These are phyloP conservation scores for Teleogryllus occipitalis DNA, from an alignment of 1,140 invertebrate species.

Conservation along the genomic window DNA sequence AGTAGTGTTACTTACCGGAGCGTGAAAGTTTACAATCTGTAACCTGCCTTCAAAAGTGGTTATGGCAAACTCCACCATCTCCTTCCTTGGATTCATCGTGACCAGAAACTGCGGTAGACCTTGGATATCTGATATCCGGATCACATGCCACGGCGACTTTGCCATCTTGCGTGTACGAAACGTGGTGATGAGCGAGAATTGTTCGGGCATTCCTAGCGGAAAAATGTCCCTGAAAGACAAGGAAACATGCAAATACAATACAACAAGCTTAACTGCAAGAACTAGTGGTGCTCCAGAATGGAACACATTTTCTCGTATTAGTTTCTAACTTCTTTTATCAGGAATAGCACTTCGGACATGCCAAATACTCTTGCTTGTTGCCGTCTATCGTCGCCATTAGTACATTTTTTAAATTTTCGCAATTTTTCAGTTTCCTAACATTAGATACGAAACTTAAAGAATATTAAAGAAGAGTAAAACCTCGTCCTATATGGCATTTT, in stretches of 20 bases:
- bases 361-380: too few species aligned
- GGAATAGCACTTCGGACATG: too few species aligned
- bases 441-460: too few species aligned
- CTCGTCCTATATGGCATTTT: too few species aligned
- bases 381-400: too few species aligned
- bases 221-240: slow-evolving; percentile 48
- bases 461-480: too few species aligned
- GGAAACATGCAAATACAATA: not conserved
- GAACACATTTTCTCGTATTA: too few species aligned
- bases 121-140: slow-evolving; percentile 52
- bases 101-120: slow-evolving; percentile 57
- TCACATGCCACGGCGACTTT: slow-evolving; percentile 57
- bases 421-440: too few species aligned
- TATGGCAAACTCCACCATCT: slow-evolving; percentile 54
- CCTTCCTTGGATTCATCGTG: slow-evolving; percentile 52
- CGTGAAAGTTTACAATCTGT: slow-evolving; percentile 51
- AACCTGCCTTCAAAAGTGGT: slow-evolving; percentile 46
- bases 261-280: too few species aligned
- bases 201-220: slow-evolving; percentile 55
- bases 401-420: too few species aligned
- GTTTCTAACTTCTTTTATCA: too few species aligned
- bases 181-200: slow-evolving; percentile 63
- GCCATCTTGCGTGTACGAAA: slow-evolving; percentile 50
- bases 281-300: too few species aligned
- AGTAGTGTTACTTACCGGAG: slow-evolving; percentile 39